Conservation (phyloP, 92 coral and sea anemone genomes). For the Isaurus tuberculatus region DNA sequence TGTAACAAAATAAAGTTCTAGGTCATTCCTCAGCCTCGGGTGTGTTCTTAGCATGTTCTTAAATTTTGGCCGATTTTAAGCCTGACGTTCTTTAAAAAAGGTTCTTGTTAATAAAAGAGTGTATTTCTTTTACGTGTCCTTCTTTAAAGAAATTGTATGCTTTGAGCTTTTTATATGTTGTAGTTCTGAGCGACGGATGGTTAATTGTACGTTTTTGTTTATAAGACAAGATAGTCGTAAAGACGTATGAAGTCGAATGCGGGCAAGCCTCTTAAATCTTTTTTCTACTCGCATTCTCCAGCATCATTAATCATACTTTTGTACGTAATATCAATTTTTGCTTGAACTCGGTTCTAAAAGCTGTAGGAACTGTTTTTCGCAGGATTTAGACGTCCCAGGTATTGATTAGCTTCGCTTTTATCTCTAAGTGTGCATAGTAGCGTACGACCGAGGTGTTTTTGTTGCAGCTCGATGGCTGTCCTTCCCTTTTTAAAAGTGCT, state of each 20-base stretch:
- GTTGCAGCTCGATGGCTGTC: background rate
- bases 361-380: background rate
- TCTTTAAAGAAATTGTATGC: too few species aligned
- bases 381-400: background rate
- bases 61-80: too few species aligned
- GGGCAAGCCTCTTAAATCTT: background rate
- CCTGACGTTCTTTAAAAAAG: too few species aligned
- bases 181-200: background rate
- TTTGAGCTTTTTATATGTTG: too few species aligned
- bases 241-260: too few species aligned
- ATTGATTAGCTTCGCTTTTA: background rate
- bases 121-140: too few species aligned
- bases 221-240: background rate
- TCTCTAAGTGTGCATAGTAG: constrained; percentile 7
- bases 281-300: background rate
- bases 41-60: too few species aligned
- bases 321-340: background rate
- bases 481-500: background rate
- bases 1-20: too few species aligned
- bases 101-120: too few species aligned
- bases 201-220: background rate
- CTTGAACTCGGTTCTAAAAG: background rate
- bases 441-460: background rate
- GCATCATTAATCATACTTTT: background rate
- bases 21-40: too few species aligned